These are phyloP conservation scores for Tachina fera DNA, from an alignment of 2,888 invertebrate genomes.

Conservation along the genomic window DNA sequence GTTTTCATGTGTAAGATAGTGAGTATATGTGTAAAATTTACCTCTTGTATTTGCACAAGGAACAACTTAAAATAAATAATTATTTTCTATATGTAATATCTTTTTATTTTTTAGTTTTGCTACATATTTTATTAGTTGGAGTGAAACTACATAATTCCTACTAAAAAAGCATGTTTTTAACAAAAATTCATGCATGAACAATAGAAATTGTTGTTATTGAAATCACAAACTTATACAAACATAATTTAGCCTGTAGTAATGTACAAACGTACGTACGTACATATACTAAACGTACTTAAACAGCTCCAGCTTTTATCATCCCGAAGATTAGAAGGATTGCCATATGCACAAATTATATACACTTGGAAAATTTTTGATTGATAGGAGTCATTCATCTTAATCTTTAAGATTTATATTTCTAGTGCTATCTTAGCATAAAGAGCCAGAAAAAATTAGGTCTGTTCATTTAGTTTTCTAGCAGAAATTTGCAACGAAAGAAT, in stretches of 20 bases:
- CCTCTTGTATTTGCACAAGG: conserved; percentile 19
- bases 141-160: conserved; percentile 4
- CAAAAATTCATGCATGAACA: conserved; percentile 39
- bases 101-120: not conserved
- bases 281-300: not conserved
- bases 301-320: not conserved
- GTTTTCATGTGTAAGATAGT: not conserved
- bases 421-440: too few relatives aligned
- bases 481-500: too few relatives aligned
- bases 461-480: too few relatives aligned
- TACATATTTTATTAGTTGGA: conserved; percentile 14
- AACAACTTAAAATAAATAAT: conserved; percentile 62
- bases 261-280: not conserved
- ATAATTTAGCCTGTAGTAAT: conserved; percentile 47
- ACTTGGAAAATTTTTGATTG: not conserved
- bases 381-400: not conserved
- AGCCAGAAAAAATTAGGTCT: too few relatives aligned
- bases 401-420: too few relatives aligned
- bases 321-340: not conserved
- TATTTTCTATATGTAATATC: conserved; percentile 19
- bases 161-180: conserved; percentile 29
- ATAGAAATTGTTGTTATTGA: conserved; percentile 57
- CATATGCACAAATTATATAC: not conserved
- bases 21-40: not conserved
- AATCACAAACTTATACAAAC: conserved; percentile 56